phyloP scores from a whole-genome alignment of 2,113 vertebrate genomes.

The Paralichthys olivaceus region DNA sequence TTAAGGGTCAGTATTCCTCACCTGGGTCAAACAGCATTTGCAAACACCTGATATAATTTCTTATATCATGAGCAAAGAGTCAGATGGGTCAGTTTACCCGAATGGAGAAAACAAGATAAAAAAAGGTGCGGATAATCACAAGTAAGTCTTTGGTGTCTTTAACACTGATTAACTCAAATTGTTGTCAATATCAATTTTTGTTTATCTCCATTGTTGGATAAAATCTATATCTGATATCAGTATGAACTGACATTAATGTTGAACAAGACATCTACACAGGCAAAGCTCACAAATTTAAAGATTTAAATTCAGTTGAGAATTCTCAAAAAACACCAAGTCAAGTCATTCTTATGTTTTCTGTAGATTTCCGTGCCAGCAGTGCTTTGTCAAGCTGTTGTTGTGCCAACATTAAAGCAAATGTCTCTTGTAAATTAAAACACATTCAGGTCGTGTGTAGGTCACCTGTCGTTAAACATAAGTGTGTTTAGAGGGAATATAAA shows the following conservation, averaged over 20 bases:
- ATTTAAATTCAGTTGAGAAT: background rate
- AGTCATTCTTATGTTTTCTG: background rate
- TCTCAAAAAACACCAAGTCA: background rate
- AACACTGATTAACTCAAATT: background rate
- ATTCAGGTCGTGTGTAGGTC: background rate
- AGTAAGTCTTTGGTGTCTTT: background rate
- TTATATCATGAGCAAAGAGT: background rate
- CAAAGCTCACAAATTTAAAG: too few relatives aligned
- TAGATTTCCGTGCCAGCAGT: background rate
- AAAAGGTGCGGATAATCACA: background rate
- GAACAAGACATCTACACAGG: background rate
- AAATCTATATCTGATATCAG: background rate
- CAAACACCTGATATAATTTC: slow-evolving; percentile 44
- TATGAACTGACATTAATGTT: background rate
- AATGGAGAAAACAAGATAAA: background rate
- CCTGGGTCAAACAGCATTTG: slow-evolving; percentile 39
- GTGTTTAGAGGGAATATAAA: background rate
- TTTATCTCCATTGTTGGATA: background rate
- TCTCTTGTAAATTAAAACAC: background rate
- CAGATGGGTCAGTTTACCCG: slow-evolving; percentile 27
- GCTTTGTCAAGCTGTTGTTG: background rate
- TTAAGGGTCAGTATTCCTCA: background rate
- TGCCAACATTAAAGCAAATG: background rate
- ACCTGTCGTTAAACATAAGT: background rate
- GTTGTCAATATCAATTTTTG: background rate